Conservation (phyloP, 2,797 vertebrate species). For the Carcharodon carcharias region DNA sequence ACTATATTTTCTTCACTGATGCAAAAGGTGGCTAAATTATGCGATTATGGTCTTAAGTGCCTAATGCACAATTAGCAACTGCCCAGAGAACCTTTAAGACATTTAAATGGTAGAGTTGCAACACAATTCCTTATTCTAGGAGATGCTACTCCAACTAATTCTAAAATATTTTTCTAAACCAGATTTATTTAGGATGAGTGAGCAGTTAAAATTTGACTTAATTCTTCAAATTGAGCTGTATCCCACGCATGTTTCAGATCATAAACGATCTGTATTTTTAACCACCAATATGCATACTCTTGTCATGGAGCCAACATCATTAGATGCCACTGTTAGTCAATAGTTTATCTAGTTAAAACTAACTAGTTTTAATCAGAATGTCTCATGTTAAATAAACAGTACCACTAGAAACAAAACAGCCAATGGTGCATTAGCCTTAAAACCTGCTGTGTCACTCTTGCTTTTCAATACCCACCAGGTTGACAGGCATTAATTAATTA, state of each 20-base stretch:
- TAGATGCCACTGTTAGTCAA: neutral
- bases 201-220: neutral
- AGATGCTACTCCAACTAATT: neutral
- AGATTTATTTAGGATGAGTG: neutral
- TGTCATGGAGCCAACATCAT: neutral
- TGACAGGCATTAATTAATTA: neutral
- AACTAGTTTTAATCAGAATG: neutral
- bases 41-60: neutral
- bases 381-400: neutral
- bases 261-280: neutral
- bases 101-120: neutral
- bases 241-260: too few species aligned
- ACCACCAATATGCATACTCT: neutral
- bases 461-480: neutral
- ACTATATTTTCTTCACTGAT: neutral
- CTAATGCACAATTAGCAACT: neutral
- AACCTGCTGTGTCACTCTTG: neutral
- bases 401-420: neutral
- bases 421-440: neutral
- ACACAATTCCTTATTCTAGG: neutral
- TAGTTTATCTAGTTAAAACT: neutral
- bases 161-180: neutral
- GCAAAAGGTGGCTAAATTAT: neutral
- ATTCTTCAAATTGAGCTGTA: neutral
- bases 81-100: neutral